A percentile compares a stretch with the other conserved stretches of the same genome.
Evolutionary conservation across 2,113 vertebrate genomes (phyloP).

Genomic region (Carollia perspicillata): DNA sequence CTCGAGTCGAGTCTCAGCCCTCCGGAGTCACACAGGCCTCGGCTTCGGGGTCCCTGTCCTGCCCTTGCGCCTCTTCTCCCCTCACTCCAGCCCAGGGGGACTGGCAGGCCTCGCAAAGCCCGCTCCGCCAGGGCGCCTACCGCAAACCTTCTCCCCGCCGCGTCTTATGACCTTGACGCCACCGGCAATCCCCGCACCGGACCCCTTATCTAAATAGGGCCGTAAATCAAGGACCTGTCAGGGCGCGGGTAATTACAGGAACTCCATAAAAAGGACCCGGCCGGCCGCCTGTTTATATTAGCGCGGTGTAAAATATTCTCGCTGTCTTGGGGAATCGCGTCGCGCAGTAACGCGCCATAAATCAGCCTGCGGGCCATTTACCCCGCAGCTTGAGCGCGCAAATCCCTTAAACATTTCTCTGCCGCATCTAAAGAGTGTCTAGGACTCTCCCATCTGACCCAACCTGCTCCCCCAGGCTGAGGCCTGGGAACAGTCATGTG

Average conservation of each 20-base stretch:
- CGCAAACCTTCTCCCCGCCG: conserved; percentile 82
- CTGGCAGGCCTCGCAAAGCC: background rate
- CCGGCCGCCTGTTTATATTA: conserved; percentile 91
- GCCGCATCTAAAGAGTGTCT: conserved; percentile 56
- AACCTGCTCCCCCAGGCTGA: background rate
- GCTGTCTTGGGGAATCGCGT: conserved; percentile 84
- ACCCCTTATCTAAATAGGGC: conserved; percentile 96
- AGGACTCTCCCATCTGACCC: conserved; percentile 36
- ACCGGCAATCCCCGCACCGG: conserved; percentile 84
- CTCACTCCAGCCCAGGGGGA: background rate
- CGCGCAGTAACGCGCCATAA: conserved; percentile 82
- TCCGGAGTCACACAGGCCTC: background rate
- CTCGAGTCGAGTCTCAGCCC: background rate
- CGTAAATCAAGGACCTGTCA: conserved; percentile 92
- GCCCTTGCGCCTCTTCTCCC: background rate
- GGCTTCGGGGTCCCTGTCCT: background rate
- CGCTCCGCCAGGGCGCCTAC: conserved; percentile 77
- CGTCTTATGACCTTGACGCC: conserved; percentile 91
- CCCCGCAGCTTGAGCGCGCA: conserved; percentile 66
- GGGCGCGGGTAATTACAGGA: conserved; percentile 86
- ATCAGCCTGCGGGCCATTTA: conserved; percentile 75
- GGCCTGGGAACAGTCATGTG: background rate
- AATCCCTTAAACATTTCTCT: conserved; percentile 72
- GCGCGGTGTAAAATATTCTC: conserved; percentile 85
- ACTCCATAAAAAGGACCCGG: conserved; percentile 93